These are phyloP conservation scores for Amphiprion clarkii DNA, from an alignment of 2,797 vertebrate genomes.

Conservation along the genomic window DNA sequence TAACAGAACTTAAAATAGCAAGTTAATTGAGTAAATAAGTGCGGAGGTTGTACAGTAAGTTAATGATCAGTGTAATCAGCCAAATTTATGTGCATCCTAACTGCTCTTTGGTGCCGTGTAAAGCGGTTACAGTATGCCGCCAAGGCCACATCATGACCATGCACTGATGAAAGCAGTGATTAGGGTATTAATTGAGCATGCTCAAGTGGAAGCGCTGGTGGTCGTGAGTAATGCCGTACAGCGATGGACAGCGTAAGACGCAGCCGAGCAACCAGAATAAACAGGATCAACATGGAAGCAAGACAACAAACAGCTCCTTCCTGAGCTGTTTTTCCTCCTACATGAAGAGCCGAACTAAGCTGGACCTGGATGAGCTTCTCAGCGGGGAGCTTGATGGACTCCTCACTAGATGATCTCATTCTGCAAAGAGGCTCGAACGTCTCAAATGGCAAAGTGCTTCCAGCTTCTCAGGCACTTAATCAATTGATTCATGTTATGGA, in stretches of 20 bases:
- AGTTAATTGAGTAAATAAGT: constrained; percentile 82
- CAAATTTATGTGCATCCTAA: constrained; percentile 69
- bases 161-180: constrained; percentile 46
- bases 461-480: constrained; percentile 63
- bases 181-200: constrained; percentile 68
- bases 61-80: constrained; percentile 75
- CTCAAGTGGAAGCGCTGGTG: constrained; percentile 32
- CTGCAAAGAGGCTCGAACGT: constrained; percentile 36
- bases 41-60: constrained; percentile 72
- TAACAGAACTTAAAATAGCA: constrained; percentile 68
- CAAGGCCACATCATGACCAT: constrained; percentile 27
- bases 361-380: not conserved
- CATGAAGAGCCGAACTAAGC: constrained; percentile 23
- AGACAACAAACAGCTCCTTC: constrained; percentile 9
- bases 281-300: not conserved
- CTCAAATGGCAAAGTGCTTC: constrained; percentile 69
- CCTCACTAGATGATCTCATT: constrained; percentile 53
- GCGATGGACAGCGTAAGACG: constrained; percentile 20
- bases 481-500: constrained; percentile 65
- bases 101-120: constrained; percentile 33
- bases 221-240: constrained; percentile 47
- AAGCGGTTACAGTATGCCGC: constrained; percentile 47
- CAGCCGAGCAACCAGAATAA: constrained; percentile 26
- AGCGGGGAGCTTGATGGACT: constrained; percentile 43
- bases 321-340: not conserved